These are phyloP conservation scores for Neodiprion virginianus DNA, from an alignment of 1,140 invertebrate species.

Conservation along the genomic window DNA sequence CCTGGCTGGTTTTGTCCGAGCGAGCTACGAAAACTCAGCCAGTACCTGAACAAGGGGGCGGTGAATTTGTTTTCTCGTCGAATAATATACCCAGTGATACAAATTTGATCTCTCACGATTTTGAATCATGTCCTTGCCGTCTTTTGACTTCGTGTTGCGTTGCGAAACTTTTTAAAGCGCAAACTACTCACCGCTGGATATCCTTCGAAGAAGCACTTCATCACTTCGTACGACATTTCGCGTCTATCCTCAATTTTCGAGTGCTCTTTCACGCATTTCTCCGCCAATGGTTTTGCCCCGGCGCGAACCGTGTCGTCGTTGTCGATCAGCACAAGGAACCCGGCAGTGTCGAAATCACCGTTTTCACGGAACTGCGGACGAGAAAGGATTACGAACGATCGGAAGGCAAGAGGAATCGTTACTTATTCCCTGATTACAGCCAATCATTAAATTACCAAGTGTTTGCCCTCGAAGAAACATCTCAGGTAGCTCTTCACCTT, in stretches of 20 bases:
- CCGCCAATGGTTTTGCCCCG: not conserved
- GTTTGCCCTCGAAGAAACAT: not conserved
- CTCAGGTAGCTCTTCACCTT: not conserved
- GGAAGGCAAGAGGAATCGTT: not conserved
- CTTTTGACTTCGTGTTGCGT: too few relatives aligned
- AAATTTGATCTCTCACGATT: too few relatives aligned
- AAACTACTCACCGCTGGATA: not conserved
- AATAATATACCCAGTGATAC: too few relatives aligned
- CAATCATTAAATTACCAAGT: not conserved
- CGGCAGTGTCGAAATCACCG: not conserved
- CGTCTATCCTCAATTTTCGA: not conserved
- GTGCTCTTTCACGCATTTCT: not conserved
- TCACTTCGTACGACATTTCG: not conserved
- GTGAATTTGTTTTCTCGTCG: too few relatives aligned
- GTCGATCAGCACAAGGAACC: not conserved
- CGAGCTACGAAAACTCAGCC: too few relatives aligned
- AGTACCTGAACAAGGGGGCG: too few relatives aligned
- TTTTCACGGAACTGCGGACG: not conserved
- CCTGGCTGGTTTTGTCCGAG: too few relatives aligned
- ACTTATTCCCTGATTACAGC: not conserved
- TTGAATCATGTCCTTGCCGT: too few relatives aligned
- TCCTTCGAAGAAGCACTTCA: not conserved
- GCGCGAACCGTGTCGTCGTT: not conserved
- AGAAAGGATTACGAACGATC: not conserved
- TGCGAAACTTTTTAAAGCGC: too few relatives aligned